Conservation (phyloP, 2,797 vertebrate species). For the Nannoperca australis region DNA sequence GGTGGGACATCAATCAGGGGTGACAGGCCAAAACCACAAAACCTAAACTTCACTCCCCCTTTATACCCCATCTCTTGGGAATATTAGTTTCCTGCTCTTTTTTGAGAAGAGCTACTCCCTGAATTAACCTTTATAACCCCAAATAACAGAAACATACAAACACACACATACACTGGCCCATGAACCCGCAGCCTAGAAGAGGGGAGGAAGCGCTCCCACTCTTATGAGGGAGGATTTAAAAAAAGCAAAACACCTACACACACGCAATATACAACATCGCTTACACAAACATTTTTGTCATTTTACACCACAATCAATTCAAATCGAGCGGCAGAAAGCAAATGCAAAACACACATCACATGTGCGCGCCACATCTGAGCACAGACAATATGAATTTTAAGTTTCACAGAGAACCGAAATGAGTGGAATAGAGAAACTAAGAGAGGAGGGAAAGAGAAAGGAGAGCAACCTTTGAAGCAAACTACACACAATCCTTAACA, state of each 20-base stretch:
- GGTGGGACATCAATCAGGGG: slow-evolving; percentile 55
- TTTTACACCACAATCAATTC: slow-evolving; percentile 13
- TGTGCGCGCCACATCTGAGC: slow-evolving; percentile 32
- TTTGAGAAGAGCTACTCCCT: slow-evolving; percentile 20
- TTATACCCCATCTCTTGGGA: slow-evolving; percentile 24
- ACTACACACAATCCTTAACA: slow-evolving; percentile 63
- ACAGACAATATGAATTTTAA: neutral
- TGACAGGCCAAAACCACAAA: slow-evolving; percentile 50
- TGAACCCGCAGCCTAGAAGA: neutral
- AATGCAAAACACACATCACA: slow-evolving; percentile 38
- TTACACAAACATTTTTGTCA: neutral
- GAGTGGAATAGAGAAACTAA: slow-evolving; percentile 29
- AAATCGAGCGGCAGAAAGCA: slow-evolving; percentile 22
- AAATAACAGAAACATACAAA: slow-evolving; percentile 18
- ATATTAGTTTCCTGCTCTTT: slow-evolving; percentile 49
- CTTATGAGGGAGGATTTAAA: slow-evolving; percentile 2
- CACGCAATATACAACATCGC: slow-evolving; percentile 15
- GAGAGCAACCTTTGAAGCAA: slow-evolving; percentile 59
- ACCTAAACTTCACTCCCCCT: slow-evolving; percentile 16
- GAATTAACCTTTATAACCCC: slow-evolving; percentile 33
- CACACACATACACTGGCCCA: neutral
- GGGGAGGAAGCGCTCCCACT: neutral
- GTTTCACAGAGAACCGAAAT: slow-evolving; percentile 15
- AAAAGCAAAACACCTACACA: slow-evolving; percentile 14
- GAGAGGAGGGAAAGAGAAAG: slow-evolving; percentile 27